Conservation (phyloP, 2,113 vertebrate genomes). For the Sebastes schlegelii region DNA sequence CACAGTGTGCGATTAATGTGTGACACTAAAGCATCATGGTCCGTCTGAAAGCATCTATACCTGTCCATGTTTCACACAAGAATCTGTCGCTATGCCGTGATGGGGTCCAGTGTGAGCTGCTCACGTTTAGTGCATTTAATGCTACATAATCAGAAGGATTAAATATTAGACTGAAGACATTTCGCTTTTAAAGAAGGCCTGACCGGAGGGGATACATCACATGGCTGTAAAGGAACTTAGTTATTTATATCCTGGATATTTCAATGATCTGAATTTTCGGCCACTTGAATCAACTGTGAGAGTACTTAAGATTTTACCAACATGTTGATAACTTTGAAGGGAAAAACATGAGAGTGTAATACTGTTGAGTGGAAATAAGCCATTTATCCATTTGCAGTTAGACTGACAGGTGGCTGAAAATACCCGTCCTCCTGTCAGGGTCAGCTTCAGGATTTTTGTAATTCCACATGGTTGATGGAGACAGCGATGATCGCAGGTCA, state of each 20-base stretch:
- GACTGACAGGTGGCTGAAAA: neutral
- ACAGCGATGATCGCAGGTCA: conserved; percentile 69
- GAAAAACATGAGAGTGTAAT: neutral
- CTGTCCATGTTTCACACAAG: conserved; percentile 10
- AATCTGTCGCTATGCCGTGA: conserved; percentile 30
- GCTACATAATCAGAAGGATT: conserved; percentile 61
- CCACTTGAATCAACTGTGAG: neutral
- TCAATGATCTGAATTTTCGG: neutral
- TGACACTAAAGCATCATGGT: conserved; percentile 34
- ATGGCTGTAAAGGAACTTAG: too few species aligned
- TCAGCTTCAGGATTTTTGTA: neutral
- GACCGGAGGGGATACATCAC: too few species aligned
- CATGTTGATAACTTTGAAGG: neutral
- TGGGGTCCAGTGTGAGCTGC: neutral
- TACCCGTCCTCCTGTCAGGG: conserved; percentile 33
- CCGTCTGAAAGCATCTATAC: conserved; percentile 10
- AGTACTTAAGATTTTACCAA: neutral
- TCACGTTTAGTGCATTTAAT: conserved; percentile 33
- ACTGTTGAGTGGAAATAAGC: neutral
- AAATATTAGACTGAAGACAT: conserved; percentile 9
- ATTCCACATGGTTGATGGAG: conserved; percentile 68
- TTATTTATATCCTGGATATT: too few species aligned
- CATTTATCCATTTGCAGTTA: neutral
- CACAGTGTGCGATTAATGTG: conserved; percentile 61
- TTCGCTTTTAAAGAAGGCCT: conserved; percentile 1